Conservation (phyloP, 2,113 vertebrate genomes). For the Cariama cristata region DNA sequence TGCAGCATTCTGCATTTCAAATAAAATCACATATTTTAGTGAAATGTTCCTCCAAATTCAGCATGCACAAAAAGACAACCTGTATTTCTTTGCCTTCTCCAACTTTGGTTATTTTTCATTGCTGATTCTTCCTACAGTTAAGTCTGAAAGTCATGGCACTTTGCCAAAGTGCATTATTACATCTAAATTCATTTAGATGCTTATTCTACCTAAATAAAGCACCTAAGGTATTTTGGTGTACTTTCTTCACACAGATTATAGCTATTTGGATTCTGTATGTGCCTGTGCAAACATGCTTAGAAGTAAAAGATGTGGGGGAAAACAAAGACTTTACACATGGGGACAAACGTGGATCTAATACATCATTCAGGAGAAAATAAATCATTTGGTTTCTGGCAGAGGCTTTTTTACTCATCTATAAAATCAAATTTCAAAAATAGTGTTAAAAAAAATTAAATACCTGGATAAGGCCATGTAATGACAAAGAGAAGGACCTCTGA, state of each 20-base stretch:
- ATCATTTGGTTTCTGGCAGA: fast-evolving
- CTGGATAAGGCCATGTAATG: neutral
- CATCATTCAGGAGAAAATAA: neutral
- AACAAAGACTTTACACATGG: neutral
- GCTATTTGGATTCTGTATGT: neutral
- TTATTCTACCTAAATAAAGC: neutral
- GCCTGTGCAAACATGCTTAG: neutral
- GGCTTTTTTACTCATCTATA: neutral
- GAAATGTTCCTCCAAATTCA: neutral
- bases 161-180: neutral
- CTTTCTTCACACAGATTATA: neutral
- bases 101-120: neutral
- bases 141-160: neutral
- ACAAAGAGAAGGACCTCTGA: neutral
- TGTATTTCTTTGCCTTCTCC: neutral
- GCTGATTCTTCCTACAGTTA: neutral
- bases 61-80: neutral
- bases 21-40: neutral
- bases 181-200: neutral
- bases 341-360: neutral
- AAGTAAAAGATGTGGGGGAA: neutral
- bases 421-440: neutral
- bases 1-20: neutral
- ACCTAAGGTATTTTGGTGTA: neutral
- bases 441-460: neutral